Percentiles rank a stretch among this genome's conserved stretches.
phyloP scores from a whole-genome alignment of 2,888 invertebrate genomes.

The Drosophila ustulata region DNA sequence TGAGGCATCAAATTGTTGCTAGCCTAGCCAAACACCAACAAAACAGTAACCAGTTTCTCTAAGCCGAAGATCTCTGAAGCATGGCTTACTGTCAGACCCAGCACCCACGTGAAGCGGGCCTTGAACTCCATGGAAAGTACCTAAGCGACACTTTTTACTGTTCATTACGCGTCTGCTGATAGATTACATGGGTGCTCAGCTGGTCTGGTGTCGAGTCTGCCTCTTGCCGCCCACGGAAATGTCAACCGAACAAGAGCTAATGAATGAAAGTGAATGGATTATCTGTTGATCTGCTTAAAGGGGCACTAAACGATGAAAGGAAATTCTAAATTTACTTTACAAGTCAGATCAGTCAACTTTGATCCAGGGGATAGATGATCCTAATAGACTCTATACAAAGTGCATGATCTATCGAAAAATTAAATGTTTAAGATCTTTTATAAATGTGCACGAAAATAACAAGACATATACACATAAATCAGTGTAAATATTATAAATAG shows the following conservation, averaged over 20 bases:
- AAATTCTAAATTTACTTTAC: not conserved
- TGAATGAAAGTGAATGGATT: constrained; percentile 31
- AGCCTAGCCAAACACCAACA: constrained; percentile 36
- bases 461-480: too few species aligned
- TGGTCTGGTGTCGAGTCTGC: not conserved
- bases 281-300: not conserved
- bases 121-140: constrained; percentile 50
- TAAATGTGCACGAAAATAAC: too few species aligned
- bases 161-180: constrained; percentile 52
- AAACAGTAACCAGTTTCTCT: constrained; percentile 20
- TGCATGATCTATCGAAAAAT: too few species aligned
- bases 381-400: too few species aligned
- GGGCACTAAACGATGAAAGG: not conserved
- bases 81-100: constrained; percentile 15
- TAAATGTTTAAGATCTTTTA: too few species aligned
- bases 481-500: too few species aligned
- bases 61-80: constrained; percentile 23
- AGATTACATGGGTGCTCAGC: constrained; percentile 45
- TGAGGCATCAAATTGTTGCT: constrained; percentile 35
- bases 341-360: not conserved
- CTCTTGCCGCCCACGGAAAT: constrained; percentile 27
- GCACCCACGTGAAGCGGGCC: constrained; percentile 38
- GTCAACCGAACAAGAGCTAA: constrained; percentile 2
- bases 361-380: too few species aligned
- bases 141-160: constrained; percentile 25